These are phyloP conservation scores for Philaethria dido DNA, from an alignment of 2,888 invertebrate species.

Conservation along the genomic window DNA sequence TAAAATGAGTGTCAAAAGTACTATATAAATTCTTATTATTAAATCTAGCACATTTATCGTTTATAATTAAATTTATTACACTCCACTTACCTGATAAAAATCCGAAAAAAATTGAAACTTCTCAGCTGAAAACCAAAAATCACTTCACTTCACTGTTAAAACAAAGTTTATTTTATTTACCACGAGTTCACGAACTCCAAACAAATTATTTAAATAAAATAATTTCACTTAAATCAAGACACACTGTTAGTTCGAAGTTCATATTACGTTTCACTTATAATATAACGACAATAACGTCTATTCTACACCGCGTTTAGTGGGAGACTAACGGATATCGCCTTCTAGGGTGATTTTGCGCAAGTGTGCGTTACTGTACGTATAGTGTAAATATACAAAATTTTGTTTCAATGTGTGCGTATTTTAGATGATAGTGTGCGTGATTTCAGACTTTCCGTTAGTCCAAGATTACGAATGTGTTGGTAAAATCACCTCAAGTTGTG, in stretches of 20 bases:
- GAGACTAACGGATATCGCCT: constrained; percentile 65
- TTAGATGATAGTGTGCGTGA: constrained; percentile 59
- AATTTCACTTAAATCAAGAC: constrained; percentile 32
- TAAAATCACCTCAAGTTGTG: constrained; percentile 59
- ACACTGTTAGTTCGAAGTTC: constrained; percentile 43
- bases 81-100: constrained; percentile 40
- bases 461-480: constrained; percentile 56
- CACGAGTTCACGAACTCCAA: constrained; percentile 40
- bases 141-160: constrained; percentile 43
- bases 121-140: constrained; percentile 24
- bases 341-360: constrained; percentile 59
- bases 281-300: constrained; percentile 25
- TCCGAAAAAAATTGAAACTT: constrained; percentile 29
- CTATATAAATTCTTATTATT: no score
- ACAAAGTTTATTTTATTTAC: constrained; percentile 38
- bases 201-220: constrained; percentile 28
- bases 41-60: no score
- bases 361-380: constrained; percentile 62
- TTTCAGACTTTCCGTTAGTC: constrained; percentile 54
- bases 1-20: no score
- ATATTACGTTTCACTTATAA: constrained; percentile 39
- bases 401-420: constrained; percentile 57
- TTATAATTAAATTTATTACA: background rate
- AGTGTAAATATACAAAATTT: constrained; percentile 46
- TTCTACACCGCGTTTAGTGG: constrained; percentile 39